Percentiles rank a stretch among this genome's conserved stretches.
Conservation (phyloP, 2,113 vertebrate genomes). For the Atrichornis clamosus region DNA sequence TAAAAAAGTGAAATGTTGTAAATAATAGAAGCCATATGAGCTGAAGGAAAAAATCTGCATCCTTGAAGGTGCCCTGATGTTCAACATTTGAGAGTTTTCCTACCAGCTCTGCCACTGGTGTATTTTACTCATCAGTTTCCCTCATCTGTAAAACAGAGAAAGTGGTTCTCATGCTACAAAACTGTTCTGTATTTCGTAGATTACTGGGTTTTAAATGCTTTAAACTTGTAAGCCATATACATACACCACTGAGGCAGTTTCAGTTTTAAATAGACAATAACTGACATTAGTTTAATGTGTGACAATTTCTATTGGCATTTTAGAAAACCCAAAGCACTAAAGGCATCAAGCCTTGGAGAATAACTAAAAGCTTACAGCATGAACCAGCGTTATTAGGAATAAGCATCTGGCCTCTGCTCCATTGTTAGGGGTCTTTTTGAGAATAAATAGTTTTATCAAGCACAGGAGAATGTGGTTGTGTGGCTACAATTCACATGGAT, state of each 20-base stretch:
- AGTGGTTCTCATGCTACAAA: neutral
- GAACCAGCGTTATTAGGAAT: neutral
- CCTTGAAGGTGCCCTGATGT: neutral
- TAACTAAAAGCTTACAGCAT: neutral
- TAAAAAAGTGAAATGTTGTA: conserved; percentile 7
- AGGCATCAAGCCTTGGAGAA: neutral
- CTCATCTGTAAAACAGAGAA: neutral
- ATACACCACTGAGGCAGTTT: neutral
- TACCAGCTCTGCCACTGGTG: neutral
- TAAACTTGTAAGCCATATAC: neutral
- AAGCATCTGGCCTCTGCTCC: neutral
- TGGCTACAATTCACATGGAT: neutral
- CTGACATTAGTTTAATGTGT: neutral
- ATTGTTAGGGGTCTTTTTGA: neutral
- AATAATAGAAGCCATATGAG: neutral
- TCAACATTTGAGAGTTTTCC: neutral
- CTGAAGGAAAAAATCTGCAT: neutral
- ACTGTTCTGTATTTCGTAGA: neutral
- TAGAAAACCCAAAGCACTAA: neutral
- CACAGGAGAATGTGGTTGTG: neutral
- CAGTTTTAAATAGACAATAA: neutral
- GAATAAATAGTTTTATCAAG: neutral
- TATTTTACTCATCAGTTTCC: neutral
- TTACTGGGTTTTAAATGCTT: neutral
- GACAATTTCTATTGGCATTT: neutral